Percentiles rank a stretch among this genome's conserved stretches.
These are phyloP conservation scores for Drosophila ironensis DNA, from an alignment of 1,140 invertebrate species.

Conservation along the genomic window DNA sequence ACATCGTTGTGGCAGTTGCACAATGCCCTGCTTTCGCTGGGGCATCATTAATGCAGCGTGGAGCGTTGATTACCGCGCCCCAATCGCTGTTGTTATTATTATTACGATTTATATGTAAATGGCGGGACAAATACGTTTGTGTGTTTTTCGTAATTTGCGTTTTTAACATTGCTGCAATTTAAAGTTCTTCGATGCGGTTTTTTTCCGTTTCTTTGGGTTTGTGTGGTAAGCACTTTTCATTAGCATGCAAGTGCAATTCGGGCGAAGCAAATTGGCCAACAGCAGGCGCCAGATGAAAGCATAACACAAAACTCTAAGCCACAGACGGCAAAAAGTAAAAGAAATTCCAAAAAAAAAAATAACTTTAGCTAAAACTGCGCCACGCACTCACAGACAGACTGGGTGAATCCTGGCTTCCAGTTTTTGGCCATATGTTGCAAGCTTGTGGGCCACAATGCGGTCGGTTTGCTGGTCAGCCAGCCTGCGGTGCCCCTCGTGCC, in stretches of 20 bases:
- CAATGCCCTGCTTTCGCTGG: background rate
- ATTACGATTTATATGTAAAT: constrained; percentile 54
- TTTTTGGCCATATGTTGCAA: constrained; percentile 49
- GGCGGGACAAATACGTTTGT: background rate
- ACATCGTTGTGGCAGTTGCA: constrained; percentile 11
- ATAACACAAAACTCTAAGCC: constrained; percentile 39
- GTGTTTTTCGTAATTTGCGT: constrained; percentile 43
- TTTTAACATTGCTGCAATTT: constrained; percentile 39
- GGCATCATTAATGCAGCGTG: constrained; percentile 44
- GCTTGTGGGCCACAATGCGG: constrained; percentile 43
- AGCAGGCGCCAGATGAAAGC: constrained; percentile 34
- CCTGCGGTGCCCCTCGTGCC: constrained; percentile 5
- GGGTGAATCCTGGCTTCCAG: constrained; percentile 12
- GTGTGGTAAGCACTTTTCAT: constrained; percentile 29
- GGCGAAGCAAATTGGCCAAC: constrained; percentile 37
- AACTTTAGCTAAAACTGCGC: constrained; percentile 23
- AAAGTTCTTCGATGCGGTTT: constrained; percentile 13
- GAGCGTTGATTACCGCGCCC: constrained; percentile 24
- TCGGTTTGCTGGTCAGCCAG: constrained; percentile 45
- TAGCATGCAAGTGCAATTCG: constrained; percentile 44
- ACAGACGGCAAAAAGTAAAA: constrained; percentile 6
- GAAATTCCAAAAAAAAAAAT: constrained; percentile 13
- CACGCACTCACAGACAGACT: constrained; percentile 21
- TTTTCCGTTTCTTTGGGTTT: background rate
- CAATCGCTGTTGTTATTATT: constrained; percentile 15